Evolutionary conservation across 2,797 vertebrate species (phyloP).

Genomic region (Syncerus caffer): DNA sequence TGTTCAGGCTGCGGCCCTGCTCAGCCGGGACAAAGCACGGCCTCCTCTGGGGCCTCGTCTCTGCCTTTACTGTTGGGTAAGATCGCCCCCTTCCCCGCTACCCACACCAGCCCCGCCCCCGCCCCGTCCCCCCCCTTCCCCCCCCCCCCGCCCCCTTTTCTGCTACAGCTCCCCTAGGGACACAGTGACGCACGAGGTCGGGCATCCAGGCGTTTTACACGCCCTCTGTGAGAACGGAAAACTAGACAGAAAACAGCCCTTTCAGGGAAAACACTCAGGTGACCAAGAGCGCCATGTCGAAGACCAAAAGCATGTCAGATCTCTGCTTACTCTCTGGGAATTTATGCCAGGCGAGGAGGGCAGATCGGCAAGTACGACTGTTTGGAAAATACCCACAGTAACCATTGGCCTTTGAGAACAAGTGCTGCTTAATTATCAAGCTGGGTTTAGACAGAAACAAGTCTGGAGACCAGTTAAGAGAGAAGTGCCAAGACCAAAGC

Average conservation of each 20-base stretch:
- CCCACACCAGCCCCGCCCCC: no score
- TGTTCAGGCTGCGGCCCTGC: neutral
- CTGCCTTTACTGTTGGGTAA: neutral
- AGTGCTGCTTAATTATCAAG: neutral
- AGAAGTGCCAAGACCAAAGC: neutral
- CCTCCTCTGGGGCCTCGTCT: neutral
- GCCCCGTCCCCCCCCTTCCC: rapidly evolving
- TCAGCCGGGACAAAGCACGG: rapidly evolving
- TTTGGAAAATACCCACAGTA: neutral
- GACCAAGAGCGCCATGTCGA: neutral
- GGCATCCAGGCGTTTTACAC: neutral
- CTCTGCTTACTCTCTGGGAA: neutral
- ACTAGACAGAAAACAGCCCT: neutral
- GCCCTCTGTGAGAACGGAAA: neutral
- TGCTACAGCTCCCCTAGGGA: neutral
- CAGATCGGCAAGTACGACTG: neutral
- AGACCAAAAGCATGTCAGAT: neutral
- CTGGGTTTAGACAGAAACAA: neutral
- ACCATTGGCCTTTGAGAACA: neutral
- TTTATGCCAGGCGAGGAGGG: neutral
- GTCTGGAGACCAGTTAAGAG: neutral
- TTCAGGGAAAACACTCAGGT: neutral
- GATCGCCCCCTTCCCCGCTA: neutral
- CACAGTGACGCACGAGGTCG: neutral
- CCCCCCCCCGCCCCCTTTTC: neutral